Base-by-base conservation (phyloP, 2,888 invertebrate species). In the Junonia oenone region DNA sequence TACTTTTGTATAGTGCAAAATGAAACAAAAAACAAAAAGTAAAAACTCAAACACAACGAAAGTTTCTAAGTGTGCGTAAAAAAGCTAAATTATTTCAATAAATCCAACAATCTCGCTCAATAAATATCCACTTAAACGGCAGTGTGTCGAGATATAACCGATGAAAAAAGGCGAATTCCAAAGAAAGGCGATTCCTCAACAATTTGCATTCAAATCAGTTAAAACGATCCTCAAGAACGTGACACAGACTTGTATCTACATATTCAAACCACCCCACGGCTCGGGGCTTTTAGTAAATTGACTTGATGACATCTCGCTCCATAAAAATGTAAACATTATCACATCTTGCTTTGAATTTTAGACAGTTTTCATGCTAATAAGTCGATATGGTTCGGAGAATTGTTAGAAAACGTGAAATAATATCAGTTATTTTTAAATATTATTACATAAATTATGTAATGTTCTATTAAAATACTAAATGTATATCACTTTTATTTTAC, bases 201-300 rank as follows among this genome's bases (percentile, higher is more conserved):
- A 67, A 75, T 76, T 76, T 73, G 66, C 72, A 75, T 75, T 67
- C 57, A 67, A 72, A 75, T 70, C 64, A 64, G 62, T 56, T 51
- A 61, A 63, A 66, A 66, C 56, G 61, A 65, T 66, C 52, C 61
- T 64, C 50, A 37, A n/a, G 52, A 47, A 58, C 62, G 58, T 56
- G 63, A 65, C 59, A 63, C 55, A 51, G 54, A 63, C 59, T 67
- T 65, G 63, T 57, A 59, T 60, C 51, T 69, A 61, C 65, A 68
- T 68, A 71, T 66, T 72, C 57, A 64, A 64, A 63, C 26, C 56
- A 57, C 43, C 57, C 52, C 62, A 54, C 52, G 11, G 63, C 67
- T 61, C 47, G 40, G 56, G 66, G 67, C 62, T 63, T 71, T 66
- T 53, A 56, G 60, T 63, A 65, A 71, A 71, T 71, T 66, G 62